phyloP scores from a whole-genome alignment of 2,113 vertebrate genomes.

The Barnardius zonarius region DNA sequence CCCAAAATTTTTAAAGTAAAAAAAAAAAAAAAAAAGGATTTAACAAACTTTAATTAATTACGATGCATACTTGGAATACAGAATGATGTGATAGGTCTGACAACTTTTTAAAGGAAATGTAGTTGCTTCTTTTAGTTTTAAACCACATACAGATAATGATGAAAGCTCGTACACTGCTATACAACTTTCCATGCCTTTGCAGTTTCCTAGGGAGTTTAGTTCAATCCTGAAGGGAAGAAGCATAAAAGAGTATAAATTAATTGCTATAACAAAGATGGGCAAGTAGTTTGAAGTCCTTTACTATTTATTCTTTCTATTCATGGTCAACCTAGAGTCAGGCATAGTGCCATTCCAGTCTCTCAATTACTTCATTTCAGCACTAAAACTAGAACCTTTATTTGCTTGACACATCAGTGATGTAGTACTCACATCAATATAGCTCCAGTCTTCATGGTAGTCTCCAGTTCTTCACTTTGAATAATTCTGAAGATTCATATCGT shows the following conservation, averaged over 20 bases:
- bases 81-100: neutral
- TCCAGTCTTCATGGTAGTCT: neutral
- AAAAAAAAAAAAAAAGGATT: neutral
- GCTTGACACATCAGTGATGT: neutral
- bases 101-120: neutral
- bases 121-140: neutral
- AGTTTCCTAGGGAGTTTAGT: neutral
- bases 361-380: neutral
- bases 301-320: neutral
- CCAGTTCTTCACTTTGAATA: neutral
- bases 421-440: neutral
- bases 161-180: neutral
- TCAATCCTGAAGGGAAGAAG: neutral
- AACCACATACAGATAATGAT: neutral
- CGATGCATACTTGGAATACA: neutral
- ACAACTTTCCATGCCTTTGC: neutral
- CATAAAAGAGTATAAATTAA: neutral
- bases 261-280: neutral
- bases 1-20: no score
- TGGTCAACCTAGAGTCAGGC: neutral
- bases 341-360: neutral
- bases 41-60: neutral
- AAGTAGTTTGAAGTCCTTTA: neutral
- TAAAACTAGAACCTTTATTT: neutral
- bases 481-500: neutral